A percentile compares a stretch with the other conserved stretches of the same genome.
phyloP scores from a whole-genome alignment of 37 sponge, comb jelly and placozoan genomes.

The Mnemiopsis leidyi region DNA sequence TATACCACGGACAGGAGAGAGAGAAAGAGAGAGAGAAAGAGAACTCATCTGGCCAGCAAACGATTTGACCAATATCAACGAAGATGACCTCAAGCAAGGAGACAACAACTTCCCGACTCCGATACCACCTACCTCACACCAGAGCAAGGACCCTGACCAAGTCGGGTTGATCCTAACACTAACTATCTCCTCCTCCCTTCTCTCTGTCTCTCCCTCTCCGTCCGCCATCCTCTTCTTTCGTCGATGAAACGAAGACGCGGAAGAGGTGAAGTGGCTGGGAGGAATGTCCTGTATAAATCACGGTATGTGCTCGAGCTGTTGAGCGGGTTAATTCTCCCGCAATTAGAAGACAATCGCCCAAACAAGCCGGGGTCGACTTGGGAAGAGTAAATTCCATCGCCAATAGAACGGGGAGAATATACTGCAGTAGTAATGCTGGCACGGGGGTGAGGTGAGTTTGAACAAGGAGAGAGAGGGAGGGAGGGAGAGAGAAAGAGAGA shows the following conservation, averaged over 20 bases:
- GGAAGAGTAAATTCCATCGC: conserved; percentile 62
- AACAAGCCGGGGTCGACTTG: not conserved
- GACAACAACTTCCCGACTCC: too few species aligned
- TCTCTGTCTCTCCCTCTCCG: too few species aligned
- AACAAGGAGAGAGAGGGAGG: not conserved
- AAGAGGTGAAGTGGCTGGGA: not conserved
- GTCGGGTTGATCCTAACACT: too few species aligned
- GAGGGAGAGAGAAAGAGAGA: conserved; percentile 22
- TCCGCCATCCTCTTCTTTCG: not conserved
- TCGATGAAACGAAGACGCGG: not conserved
- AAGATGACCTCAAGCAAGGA: not conserved
- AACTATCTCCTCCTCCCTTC: too few species aligned
- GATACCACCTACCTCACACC: too few species aligned
- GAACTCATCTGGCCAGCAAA: not conserved
- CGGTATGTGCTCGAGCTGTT: not conserved
- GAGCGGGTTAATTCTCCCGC: conserved; percentile 23
- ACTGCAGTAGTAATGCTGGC: not conserved
- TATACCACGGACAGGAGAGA: not conserved
- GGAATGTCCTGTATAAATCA: conserved; percentile 43
- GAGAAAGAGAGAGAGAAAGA: conserved; percentile 27
- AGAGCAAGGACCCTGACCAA: too few species aligned
- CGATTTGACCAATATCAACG: not conserved
- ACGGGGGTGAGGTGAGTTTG: not conserved
- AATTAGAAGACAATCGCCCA: conserved; percentile 45
- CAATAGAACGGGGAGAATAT: conserved; percentile 11